Conservation (phyloP, 2,888 invertebrate species). For the Lycophotia porphyrea region DNA sequence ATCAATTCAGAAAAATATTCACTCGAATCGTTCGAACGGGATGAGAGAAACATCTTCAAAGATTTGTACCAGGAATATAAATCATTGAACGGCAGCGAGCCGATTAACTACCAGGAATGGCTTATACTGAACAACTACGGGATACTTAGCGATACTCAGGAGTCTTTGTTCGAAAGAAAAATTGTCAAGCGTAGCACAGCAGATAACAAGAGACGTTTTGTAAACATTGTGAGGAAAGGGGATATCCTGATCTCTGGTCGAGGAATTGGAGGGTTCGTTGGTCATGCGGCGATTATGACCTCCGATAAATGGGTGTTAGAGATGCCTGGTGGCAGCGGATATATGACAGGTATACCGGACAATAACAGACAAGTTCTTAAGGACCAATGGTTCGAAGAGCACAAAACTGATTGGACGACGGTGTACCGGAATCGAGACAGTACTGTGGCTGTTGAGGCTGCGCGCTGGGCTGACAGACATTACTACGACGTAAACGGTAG, state of each 20-base stretch:
- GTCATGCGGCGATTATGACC: slow-evolving; percentile 80
- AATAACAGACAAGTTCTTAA: slow-evolving; percentile 78
- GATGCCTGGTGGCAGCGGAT: slow-evolving; percentile 76
- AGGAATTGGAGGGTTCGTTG: slow-evolving; percentile 73
- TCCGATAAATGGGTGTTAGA: slow-evolving; percentile 77
- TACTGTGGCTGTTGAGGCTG: slow-evolving; percentile 70
- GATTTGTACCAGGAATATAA: slow-evolving; percentile 73
- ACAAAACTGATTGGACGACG: slow-evolving; percentile 76
- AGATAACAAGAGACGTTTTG: slow-evolving; percentile 75
- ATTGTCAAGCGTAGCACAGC: slow-evolving; percentile 75
- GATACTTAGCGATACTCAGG: slow-evolving; percentile 77
- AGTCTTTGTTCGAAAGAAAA: slow-evolving; percentile 77
- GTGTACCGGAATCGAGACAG: slow-evolving; percentile 76
- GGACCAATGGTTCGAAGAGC: slow-evolving; percentile 75
- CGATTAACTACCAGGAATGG: slow-evolving; percentile 80
- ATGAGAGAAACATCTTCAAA: slow-evolving; percentile 78
- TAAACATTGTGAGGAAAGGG: slow-evolving; percentile 76
- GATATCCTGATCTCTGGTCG: slow-evolving; percentile 75
- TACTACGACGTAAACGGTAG: slow-evolving; percentile 76
- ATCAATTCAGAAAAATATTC: slow-evolving; percentile 81
- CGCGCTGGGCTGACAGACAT: slow-evolving; percentile 76
- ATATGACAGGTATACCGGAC: slow-evolving; percentile 70
- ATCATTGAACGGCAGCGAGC: slow-evolving; percentile 69
- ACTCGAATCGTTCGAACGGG: slow-evolving; percentile 74
- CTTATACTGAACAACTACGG: slow-evolving; percentile 81